Percentiles rank a stretch among this genome's conserved stretches.
These are phyloP conservation scores for Lasiurus cinereus DNA, from an alignment of 2,113 vertebrate species.

Conservation along the genomic window DNA sequence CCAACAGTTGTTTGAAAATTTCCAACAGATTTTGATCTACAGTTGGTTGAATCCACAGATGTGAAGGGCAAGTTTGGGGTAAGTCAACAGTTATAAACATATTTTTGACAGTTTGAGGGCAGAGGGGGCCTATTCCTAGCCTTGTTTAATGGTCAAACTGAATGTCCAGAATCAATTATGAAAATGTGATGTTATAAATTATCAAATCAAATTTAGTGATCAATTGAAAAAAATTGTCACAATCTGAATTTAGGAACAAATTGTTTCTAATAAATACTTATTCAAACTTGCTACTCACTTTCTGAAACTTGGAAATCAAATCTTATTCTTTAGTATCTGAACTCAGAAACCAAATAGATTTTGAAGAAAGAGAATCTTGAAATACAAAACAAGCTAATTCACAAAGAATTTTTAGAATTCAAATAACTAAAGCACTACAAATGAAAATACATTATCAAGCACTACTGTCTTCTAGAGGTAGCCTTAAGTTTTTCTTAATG, in stretches of 20 bases:
- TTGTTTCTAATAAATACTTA: background rate
- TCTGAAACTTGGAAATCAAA: background rate
- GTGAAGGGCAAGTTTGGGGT: background rate
- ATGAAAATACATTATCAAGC: background rate
- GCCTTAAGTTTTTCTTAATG: background rate
- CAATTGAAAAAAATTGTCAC: background rate
- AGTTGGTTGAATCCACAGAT: background rate
- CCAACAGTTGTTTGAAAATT: background rate
- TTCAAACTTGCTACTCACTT: background rate
- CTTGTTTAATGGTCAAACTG: background rate
- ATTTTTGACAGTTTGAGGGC: background rate
- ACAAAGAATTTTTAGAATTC: background rate
- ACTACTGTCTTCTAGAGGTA: background rate
- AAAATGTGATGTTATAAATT: constrained; percentile 14
- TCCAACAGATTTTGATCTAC: background rate
- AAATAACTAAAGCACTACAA: background rate
- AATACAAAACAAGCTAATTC: background rate
- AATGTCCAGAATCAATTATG: background rate
- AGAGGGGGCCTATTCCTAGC: no score
- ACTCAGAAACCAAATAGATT: background rate
- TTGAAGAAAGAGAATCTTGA: background rate
- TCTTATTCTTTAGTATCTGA: constrained; percentile 7
- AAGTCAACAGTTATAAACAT: background rate
- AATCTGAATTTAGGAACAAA: constrained; percentile 20
- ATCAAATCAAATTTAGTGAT: background rate